phyloP scores from a whole-genome alignment of 2,888 invertebrate species.

The Gerris lacustris region DNA sequence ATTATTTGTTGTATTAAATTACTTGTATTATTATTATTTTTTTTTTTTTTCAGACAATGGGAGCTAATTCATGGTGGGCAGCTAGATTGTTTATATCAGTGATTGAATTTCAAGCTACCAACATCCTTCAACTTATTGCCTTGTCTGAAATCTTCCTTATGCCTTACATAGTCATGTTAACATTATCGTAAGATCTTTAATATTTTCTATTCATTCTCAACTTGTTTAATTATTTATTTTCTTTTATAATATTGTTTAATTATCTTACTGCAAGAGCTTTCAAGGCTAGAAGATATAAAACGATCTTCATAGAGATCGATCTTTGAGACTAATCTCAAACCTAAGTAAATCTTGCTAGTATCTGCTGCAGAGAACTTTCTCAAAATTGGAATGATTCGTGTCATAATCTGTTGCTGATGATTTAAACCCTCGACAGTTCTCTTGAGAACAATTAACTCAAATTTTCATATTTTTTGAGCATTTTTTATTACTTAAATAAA shows the following conservation, averaged over 20 bases:
- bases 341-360: too few relatives aligned
- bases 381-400: too few relatives aligned
- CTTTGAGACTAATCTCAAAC: too few relatives aligned
- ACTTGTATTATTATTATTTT: conserved; percentile 1
- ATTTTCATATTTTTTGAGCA: too few relatives aligned
- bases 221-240: conserved; percentile 32
- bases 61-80: conserved; percentile 85
- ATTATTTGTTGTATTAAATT: neutral
- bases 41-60: conserved; percentile 54
- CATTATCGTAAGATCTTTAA: conserved; percentile 59
- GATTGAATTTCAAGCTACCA: conserved; percentile 80
- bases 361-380: too few relatives aligned
- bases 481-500: too few relatives aligned
- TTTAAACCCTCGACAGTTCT: too few relatives aligned
- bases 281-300: neutral
- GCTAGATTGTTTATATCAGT: conserved; percentile 72
- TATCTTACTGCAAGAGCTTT: neutral
- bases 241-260: conserved; percentile 6
- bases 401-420: too few relatives aligned
- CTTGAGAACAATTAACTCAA: too few relatives aligned
- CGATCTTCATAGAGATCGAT: too few relatives aligned
- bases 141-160: conserved; percentile 87
- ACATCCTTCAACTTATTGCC: conserved; percentile 79
- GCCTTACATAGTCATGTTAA: conserved; percentile 65
- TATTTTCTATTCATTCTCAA: neutral